A percentile compares a stretch with the other conserved stretches of the same genome.
Evolutionary conservation across 2,888 invertebrate species (phyloP).

Genomic region (Cataglyphis livida): DNA sequence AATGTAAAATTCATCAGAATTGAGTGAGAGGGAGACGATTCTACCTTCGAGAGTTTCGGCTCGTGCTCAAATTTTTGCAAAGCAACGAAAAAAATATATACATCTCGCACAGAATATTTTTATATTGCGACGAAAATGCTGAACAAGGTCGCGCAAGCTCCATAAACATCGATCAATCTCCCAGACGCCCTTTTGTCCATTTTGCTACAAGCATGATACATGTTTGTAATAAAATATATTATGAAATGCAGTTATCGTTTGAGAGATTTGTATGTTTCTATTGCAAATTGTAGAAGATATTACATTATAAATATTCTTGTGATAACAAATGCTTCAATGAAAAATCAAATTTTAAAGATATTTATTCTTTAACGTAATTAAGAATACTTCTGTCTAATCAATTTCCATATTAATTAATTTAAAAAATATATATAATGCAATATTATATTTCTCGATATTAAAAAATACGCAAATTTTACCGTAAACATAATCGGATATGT

Average conservation of each 20-base stretch:
- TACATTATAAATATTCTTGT: neutral
- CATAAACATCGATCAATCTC: slow-evolving; percentile 36
- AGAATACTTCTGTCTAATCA: neutral
- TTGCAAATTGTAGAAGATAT: neutral
- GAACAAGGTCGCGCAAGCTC: slow-evolving; percentile 17
- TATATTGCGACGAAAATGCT: neutral
- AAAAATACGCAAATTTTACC: neutral
- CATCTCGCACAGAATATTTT: neutral
- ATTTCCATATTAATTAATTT: neutral
- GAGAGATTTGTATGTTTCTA: neutral
- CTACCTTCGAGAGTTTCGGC: neutral
- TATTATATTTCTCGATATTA: neutral
- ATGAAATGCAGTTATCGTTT: neutral
- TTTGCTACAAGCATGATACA: neutral
- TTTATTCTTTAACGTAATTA: neutral
- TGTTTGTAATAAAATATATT: neutral
- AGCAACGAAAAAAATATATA: neutral
- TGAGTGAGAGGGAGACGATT: neutral
- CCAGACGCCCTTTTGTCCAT: slow-evolving; percentile 23
- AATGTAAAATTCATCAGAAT: neutral
- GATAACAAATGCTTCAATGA: no score
- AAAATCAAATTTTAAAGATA: neutral
- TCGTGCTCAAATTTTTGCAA: neutral
- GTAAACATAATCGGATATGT: neutral
- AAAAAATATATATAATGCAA: neutral